Evolutionary conservation across 2,888 invertebrate species (phyloP).

Genomic region (Campoplex capitator): DNA sequence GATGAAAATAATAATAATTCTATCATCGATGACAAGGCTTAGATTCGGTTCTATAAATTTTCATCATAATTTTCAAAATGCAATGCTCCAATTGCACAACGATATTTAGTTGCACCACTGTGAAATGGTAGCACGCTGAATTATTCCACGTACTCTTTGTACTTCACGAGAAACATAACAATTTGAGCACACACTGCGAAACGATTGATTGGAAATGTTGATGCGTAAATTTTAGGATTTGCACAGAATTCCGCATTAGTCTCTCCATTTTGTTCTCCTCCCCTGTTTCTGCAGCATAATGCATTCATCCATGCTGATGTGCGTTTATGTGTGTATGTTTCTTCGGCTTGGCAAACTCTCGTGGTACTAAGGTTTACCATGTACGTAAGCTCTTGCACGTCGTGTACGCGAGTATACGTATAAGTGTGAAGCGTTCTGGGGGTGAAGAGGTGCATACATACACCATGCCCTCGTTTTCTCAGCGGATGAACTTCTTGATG

Average conservation of each 20-base stretch:
- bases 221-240: slow-evolving; percentile 28
- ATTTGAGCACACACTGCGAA: neutral
- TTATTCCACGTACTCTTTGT: neutral
- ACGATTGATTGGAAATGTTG: slow-evolving; percentile 41
- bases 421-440: slow-evolving; percentile 24
- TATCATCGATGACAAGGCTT: neutral
- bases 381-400: slow-evolving; percentile 20
- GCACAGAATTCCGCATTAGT: slow-evolving; percentile 16
- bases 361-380: slow-evolving; percentile 35
- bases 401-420: slow-evolving; percentile 24
- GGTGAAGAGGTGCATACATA: slow-evolving; percentile 25
- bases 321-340: slow-evolving; percentile 27
- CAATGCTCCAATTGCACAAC: too few relatives aligned
- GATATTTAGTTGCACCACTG: too few relatives aligned
- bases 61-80: too few relatives aligned
- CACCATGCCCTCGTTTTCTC: slow-evolving; percentile 54
- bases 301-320: slow-evolving; percentile 33
- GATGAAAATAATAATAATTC: too few relatives aligned
- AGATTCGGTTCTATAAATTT: neutral
- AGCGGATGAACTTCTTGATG: slow-evolving; percentile 50
- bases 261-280: slow-evolving; percentile 3
- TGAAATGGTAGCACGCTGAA: too few relatives aligned
- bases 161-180: neutral
- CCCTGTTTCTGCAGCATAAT: slow-evolving; percentile 35
- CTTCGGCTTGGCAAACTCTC: slow-evolving; percentile 47